phyloP scores from a whole-genome alignment of 2,888 invertebrate genomes.

The Lithosia quadra region DNA sequence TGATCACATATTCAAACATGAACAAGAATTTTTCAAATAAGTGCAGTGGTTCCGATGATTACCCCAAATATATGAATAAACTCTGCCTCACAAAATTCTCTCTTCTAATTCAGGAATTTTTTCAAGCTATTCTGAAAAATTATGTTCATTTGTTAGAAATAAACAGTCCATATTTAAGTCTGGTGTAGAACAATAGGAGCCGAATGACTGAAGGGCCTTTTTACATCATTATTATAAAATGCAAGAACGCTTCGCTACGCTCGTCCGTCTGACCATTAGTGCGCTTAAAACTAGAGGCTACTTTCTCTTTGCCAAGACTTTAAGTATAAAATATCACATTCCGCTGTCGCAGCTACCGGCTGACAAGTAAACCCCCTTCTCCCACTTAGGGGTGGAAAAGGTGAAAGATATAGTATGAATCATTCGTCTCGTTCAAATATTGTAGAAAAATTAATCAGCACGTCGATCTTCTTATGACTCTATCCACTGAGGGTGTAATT shows the following conservation, averaged over 20 bases:
- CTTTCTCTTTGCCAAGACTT: conserved; percentile 2
- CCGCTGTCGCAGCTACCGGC: neutral
- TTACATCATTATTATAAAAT: conserved; percentile 1
- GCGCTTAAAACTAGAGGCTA: neutral
- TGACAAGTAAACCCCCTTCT: conserved; percentile 1
- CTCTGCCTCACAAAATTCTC: no score
- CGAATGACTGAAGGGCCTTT: neutral
- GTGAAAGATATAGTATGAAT: neutral
- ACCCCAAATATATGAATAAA: no score
- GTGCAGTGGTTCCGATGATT: no score
- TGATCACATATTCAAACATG: no score
- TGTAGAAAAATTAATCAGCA: neutral
- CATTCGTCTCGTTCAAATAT: neutral
- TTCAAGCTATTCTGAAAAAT: no score
- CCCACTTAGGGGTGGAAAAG: neutral
- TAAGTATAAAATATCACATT: conserved; percentile 4
- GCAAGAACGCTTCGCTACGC: neutral
- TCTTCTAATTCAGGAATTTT: no score
- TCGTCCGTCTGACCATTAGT: neutral
- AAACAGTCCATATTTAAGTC: neutral
- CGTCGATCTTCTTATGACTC: no score
- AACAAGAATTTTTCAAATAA: no score
- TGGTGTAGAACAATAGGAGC: neutral
- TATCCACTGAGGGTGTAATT: no score
- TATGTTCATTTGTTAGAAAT: no score